Conservation (phyloP, 2,113 vertebrate genomes). For the Paraplagusia blochii region DNA sequence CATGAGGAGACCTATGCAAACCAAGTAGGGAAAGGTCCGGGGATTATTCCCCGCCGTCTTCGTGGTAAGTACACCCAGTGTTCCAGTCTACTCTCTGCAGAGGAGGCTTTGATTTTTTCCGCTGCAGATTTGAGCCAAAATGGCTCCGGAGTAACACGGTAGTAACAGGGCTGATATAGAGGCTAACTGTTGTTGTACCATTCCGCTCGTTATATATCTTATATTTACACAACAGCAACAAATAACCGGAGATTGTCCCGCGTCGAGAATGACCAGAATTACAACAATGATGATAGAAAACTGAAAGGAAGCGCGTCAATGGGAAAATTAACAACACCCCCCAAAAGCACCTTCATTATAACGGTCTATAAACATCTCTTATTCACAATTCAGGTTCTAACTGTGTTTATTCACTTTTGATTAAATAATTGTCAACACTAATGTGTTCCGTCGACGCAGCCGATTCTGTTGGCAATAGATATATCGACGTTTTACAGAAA, state of each 20-base stretch:
- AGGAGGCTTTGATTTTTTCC: slow-evolving; percentile 19
- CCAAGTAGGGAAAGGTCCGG: slow-evolving; percentile 57
- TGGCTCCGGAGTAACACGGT: slow-evolving; percentile 49
- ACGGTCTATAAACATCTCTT: background rate
- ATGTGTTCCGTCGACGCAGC: too few species aligned
- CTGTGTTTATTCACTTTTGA: too few species aligned
- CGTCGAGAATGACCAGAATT: too few species aligned
- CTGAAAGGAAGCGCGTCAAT: slow-evolving; percentile 35
- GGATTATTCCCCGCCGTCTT: slow-evolving; percentile 60
- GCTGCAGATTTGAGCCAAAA: slow-evolving; percentile 51
- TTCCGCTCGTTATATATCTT: slow-evolving; percentile 7
- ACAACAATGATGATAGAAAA: background rate
- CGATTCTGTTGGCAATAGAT: too few species aligned
- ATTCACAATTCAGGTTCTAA: too few species aligned
- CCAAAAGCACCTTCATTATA: background rate
- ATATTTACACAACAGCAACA: background rate
- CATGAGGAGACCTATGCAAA: slow-evolving; percentile 69
- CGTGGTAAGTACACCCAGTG: slow-evolving; percentile 68
- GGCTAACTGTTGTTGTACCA: slow-evolving; percentile 54
- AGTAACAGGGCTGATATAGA: slow-evolving; percentile 38
- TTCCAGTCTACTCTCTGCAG: slow-evolving; percentile 3
- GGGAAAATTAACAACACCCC: background rate
- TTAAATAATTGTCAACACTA: too few species aligned
- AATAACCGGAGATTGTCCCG: background rate
- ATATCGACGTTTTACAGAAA: too few species aligned